Evolutionary conservation across 2,888 invertebrate genomes (phyloP), one percentile per base, ranked within the genome.

Genomic region (Melinopterus prodromus): DNA sequence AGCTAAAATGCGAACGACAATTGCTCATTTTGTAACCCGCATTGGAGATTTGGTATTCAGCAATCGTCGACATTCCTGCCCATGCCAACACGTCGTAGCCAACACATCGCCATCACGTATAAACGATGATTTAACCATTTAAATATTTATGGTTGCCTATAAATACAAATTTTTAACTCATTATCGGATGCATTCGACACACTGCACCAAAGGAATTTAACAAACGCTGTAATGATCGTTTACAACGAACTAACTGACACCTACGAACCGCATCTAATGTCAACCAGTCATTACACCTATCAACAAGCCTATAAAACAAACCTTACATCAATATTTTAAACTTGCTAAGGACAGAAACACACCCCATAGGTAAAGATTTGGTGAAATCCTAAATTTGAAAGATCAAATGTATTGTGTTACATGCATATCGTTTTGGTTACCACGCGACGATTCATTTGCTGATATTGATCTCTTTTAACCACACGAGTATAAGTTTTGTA

Each of bases 91-190:
- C 74, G 74, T 74, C 74, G 36, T 53, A 53, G 53, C 53, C 53
- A 53, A 53, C 53, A 53, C 74, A 74, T 74, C 15, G n/a, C 36
- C 26, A 74, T 37, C 74, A 74, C 74, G 74, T 74, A 74, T 74
- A 74, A 74, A 71, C 69, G 78, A 38, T 78, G 78, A 78, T 70
- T 72, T 78, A 78, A 78, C 78, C 78, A 72, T 72, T 72, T 53
- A 78, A 78, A 78, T 78, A 78, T 78, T 72, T 72, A 15, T 78
- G 70, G 14, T 53, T 72, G 72, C 7, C 53, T 53, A 53, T 53
- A 53, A 53, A 53, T 53, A 53, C 53, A 53, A 7, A 9, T 53
- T 53, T 53, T 53, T 53, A 9, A 53, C 53, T 53, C 53, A 53
- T 53, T 53, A 53, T 26, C 26, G 26, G 26, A 26, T 3, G 26